Percentiles rank a stretch among this genome's conserved stretches.
Conservation (phyloP, 2,797 vertebrate genomes). For the Miichthys miiuy region DNA sequence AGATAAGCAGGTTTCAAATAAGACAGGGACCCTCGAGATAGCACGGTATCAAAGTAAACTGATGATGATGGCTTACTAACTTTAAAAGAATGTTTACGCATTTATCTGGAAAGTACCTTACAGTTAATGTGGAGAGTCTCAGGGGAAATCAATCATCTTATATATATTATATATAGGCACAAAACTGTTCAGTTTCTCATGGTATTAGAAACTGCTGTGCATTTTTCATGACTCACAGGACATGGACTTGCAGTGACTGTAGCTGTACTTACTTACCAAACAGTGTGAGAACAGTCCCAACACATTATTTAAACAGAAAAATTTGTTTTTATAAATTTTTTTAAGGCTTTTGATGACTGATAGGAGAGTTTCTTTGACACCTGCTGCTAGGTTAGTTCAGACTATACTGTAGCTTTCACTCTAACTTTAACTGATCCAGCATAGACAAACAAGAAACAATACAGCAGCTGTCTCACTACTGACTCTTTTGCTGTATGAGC, state of each 20-base stretch:
- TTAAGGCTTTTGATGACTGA: neutral
- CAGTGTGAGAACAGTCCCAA: too few relatives aligned
- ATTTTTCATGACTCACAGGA: neutral
- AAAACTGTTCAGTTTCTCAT: neutral
- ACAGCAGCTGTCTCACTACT: neutral
- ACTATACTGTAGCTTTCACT: neutral
- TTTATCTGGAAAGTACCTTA: neutral
- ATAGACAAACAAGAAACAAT: neutral
- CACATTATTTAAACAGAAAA: too few relatives aligned
- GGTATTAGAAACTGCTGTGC: neutral
- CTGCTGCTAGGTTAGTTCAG: neutral
- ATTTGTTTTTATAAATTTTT: neutral
- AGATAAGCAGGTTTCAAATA: constrained; percentile 5
- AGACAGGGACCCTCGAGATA: neutral
- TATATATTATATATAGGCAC: too few relatives aligned
- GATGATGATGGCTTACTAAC: neutral
- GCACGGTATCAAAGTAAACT: neutral
- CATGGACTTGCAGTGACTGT: neutral
- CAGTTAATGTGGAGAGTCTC: neutral
- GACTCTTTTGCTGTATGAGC: constrained; percentile 6
- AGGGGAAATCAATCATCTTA: neutral
- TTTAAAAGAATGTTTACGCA: neutral
- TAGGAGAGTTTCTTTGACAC: neutral
- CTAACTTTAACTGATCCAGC: neutral
- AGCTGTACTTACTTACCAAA: neutral